Percentiles rank a stretch among this genome's conserved stretches.
These are phyloP conservation scores for Cavia porcellus DNA, from an alignment of 2,113 vertebrate genomes.

Conservation along the genomic window DNA sequence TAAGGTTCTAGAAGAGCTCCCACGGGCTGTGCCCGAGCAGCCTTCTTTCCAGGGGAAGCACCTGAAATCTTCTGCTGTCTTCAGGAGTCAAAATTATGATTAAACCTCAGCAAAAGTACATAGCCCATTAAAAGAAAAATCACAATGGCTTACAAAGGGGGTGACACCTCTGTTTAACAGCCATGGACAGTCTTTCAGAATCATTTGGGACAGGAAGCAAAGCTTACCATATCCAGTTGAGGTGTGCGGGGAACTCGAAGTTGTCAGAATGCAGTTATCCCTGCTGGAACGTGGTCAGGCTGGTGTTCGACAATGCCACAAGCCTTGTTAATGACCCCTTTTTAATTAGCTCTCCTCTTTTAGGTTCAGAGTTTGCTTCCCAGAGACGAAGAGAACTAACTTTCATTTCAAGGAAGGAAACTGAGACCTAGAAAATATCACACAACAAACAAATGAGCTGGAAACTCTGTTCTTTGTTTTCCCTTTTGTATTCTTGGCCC, in stretches of 20 bases:
- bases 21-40: background rate
- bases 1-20: constrained; percentile 33
- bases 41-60: constrained; percentile 16
- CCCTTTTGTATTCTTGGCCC: background rate
- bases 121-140: constrained; percentile 35
- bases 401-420: constrained; percentile 64
- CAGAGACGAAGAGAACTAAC: constrained; percentile 37
- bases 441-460: background rate
- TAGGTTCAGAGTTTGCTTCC: constrained; percentile 23
- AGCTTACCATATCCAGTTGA: constrained; percentile 45
- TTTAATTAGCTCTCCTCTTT: constrained; percentile 67
- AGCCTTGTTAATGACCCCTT: constrained; percentile 65
- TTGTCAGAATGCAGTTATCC: constrained; percentile 71
- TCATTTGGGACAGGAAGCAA: constrained; percentile 59
- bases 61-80: constrained; percentile 48
- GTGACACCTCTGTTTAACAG: constrained; percentile 57
- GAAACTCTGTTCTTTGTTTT: background rate
- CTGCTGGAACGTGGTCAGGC: constrained; percentile 62
- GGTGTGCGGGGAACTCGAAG: background rate
- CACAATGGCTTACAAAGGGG: constrained; percentile 39
- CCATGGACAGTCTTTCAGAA: constrained; percentile 27
- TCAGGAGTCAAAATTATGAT: constrained; percentile 63
- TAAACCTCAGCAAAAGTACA: constrained; percentile 44
- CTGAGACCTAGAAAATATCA: constrained; percentile 42
- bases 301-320: constrained; percentile 18